Evolutionary conservation across 2,888 invertebrate species (phyloP), one percentile per base, ranked within the genome.

Genomic region (Eupithecia pulchellata): DNA sequence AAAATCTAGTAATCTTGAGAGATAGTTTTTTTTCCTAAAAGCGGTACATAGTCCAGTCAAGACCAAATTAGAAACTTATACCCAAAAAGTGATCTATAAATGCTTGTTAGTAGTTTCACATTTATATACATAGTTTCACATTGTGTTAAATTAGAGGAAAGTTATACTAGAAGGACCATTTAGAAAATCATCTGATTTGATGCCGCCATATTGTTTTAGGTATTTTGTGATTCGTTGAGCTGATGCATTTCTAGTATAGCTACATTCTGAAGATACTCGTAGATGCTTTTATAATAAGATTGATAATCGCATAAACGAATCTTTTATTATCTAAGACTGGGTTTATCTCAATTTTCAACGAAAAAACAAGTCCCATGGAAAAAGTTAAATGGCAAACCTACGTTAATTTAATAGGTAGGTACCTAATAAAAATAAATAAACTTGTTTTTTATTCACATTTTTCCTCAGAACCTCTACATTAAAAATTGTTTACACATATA

Each of bases 261-360:
- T 39, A 17, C 20, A 52, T 36, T 57, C 11, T 64, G 29, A 36
- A 0, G n/a, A n/a, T n/a, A n/a, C n/a, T n/a, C 29, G 39, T 66
- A 42, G 34, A 17, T 57, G 64, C 71, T 65, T 68, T 47, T 27
- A 57, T 58, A 36, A 60, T 39, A 57, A 61, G 55, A 20, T 47
- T 34, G 55, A 61, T 62, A 52, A 25, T 36, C n/a, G 71, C 67
- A 62, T 55, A 61, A 60, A 75, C 63, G 70, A 73, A 77, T 74
- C 68, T 72, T 69, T 27, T 29, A 55, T 30, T 58, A n/a, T 58
- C 25, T 69, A 71, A 74, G 75, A 74, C 75, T 71, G 71, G 32
- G 47, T 71, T 66, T 32, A 64, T 60, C 61, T 61, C 65, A 68
- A 62, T 63, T 63, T n/a, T n/a, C n/a, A n/a, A n/a, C n/a, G n/a